Percentiles rank a stretch among this genome's conserved stretches.
These are phyloP conservation scores for Coregonus ussuriensis DNA, from an alignment of 2,797 vertebrate genomes.

Conservation along the genomic window DNA sequence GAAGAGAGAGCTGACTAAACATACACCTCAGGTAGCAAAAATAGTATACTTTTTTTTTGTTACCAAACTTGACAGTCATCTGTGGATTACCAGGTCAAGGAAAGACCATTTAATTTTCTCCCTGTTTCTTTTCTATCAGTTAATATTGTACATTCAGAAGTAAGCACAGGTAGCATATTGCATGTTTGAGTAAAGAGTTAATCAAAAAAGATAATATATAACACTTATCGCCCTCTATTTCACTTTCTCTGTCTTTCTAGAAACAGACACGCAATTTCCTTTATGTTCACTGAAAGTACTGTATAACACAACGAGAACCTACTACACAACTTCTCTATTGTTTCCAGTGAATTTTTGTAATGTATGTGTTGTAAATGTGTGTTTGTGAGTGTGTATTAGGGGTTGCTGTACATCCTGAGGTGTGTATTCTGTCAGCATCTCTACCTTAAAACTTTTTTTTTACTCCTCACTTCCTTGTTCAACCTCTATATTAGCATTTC, in stretches of 20 bases:
- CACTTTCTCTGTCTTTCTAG: slow-evolving; percentile 22
- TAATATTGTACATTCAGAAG: neutral
- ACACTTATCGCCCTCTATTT: slow-evolving; percentile 13
- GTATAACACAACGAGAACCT: neutral
- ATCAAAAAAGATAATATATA: neutral
- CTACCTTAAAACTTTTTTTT: slow-evolving; percentile 31
- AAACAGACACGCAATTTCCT: slow-evolving; percentile 15
- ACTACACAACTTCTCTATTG: neutral
- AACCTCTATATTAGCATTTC: slow-evolving; percentile 58
- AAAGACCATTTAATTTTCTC: neutral
- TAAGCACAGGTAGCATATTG: neutral
- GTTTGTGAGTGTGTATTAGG: neutral
- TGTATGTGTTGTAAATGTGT: neutral
- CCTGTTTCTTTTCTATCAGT: neutral
- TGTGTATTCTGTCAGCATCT: slow-evolving; percentile 78
- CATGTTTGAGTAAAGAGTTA: neutral
- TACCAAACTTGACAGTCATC: neutral
- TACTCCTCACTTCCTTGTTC: neutral
- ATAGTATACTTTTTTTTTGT: neutral
- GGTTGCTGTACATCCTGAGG: slow-evolving; percentile 69
- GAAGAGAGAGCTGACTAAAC: slow-evolving; percentile 78
- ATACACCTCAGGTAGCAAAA: slow-evolving; percentile 77
- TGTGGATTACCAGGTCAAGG: neutral
- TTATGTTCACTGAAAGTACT: neutral
- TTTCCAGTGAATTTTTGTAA: slow-evolving; percentile 7